Evolutionary conservation across 1,140 invertebrate genomes (phyloP), one percentile per base, ranked within the genome.

Genomic region (Schlechtendalia chinensis): DNA sequence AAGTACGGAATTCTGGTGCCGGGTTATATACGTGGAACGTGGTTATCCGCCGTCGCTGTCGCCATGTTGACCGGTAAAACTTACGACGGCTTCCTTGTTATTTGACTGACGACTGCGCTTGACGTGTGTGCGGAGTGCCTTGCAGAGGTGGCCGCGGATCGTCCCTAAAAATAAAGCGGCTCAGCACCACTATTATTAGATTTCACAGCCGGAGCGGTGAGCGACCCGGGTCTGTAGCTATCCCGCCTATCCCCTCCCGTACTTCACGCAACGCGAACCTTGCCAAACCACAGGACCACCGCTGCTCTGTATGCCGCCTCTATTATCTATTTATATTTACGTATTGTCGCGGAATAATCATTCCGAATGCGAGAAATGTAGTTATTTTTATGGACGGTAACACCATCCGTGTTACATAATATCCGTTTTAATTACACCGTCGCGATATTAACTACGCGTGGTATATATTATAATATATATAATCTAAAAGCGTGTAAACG

Each of bases 1-100:
- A 77, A 77, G 74, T 77, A 77, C 74, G 74, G 74, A 77, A 77
- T 56, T 77, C 74, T 77, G 56, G 56, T 45, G 32, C 74, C 74
- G 56, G 74, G 24, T 1, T 19, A 24, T 14, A 16, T 27, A 6
- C 24, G 58, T 27, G 0, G 14, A 27, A 8, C 19, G 14, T 61
- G 59, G 27, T 61, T n/a, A 24, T 27, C 4, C 6, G 19, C 17
- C 32, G 19, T 8, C 29, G 22, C 56, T 5, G 56, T 59, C 24
- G 3, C 32, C n/a, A n/a, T n/a, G n/a, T n/a, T n/a, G n/a, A n/a
- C n/a, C 12, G 4, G 14, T 24, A 59, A n/a, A 22, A 1, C 2
- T 59, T 27, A 8, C 32, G 32, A 39, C 32, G 3, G 32, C 8
- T 39, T 39, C 32, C 32, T 39, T 39, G 8, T 39, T 39, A 39